phyloP scores from a whole-genome alignment of 2,113 vertebrate species.

The Ctenomys sociabilis region DNA sequence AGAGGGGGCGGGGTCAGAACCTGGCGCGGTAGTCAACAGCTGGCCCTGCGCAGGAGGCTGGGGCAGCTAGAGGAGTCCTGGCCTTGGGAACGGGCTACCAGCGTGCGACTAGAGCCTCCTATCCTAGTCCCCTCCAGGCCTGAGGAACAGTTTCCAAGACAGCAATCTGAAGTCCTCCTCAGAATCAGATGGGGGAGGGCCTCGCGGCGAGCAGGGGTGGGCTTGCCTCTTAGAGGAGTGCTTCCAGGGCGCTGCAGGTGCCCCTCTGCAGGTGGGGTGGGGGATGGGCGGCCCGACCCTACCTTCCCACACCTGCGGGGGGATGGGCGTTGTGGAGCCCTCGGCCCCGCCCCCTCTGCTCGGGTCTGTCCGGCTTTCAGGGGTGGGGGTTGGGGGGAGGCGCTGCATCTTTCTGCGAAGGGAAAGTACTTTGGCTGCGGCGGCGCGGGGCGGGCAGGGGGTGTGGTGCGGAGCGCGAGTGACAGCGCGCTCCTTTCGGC shows the following conservation, averaged over 20 bases:
- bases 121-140: neutral
- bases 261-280: neutral
- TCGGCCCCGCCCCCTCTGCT: constrained; percentile 22
- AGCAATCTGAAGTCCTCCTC: neutral
- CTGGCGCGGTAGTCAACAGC: neutral
- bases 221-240: neutral
- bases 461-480: constrained; percentile 79
- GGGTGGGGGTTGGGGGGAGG: neutral
- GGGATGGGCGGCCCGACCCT: neutral
- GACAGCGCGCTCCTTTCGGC: constrained; percentile 70
- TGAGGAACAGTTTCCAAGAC: neutral
- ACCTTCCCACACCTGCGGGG: neutral
- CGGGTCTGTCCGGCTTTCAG: neutral
- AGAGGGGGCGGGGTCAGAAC: neutral
- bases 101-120: neutral
- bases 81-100: neutral
- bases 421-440: constrained; percentile 41
- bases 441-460: constrained; percentile 76
- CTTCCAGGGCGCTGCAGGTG: neutral
- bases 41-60: neutral
- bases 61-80: neutral
- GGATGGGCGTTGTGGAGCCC: neutral
- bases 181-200: neutral
- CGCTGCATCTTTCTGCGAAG: neutral
- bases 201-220: neutral